phyloP scores from a whole-genome alignment of 2,888 invertebrate species.

The Rhingia campestris region DNA sequence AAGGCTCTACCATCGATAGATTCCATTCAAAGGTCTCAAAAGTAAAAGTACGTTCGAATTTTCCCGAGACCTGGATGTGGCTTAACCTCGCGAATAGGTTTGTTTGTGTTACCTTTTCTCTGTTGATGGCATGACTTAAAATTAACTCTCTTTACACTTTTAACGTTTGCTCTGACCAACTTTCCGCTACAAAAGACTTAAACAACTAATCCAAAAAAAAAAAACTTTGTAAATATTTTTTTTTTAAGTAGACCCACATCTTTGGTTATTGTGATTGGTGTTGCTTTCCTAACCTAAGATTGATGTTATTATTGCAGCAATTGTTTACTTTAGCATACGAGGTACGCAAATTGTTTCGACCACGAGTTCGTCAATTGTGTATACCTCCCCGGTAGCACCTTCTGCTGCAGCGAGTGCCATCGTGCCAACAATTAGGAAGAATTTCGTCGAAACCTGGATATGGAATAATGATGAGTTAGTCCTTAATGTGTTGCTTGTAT shows the following conservation, averaged over 20 bases:
- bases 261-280: slow-evolving; percentile 10
- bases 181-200: slow-evolving; percentile 37
- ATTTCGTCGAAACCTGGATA: slow-evolving; percentile 69
- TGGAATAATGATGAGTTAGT: slow-evolving; percentile 45
- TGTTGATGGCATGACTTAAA: slow-evolving; percentile 45
- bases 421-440: slow-evolving; percentile 37
- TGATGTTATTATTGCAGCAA: slow-evolving; percentile 34
- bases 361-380: neutral
- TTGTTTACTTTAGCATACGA: neutral
- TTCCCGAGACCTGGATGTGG: slow-evolving; percentile 74
- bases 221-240: slow-evolving; percentile 27
- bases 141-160: slow-evolving; percentile 12
- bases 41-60: slow-evolving; percentile 62
- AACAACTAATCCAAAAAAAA: neutral
- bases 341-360: neutral
- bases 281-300: slow-evolving; percentile 22
- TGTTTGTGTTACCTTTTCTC: slow-evolving; percentile 30
- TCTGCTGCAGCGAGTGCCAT: neutral
- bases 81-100: slow-evolving; percentile 54
- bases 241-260: slow-evolving; percentile 22
- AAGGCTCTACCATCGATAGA: slow-evolving; percentile 56
- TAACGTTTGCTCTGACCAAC: slow-evolving; percentile 33
- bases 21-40: slow-evolving; percentile 39
- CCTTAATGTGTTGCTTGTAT: neutral
- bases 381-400: neutral